Evolutionary conservation across 1,140 invertebrate genomes (phyloP).

Genomic region (Bursaphelenchus mucronatus): DNA sequence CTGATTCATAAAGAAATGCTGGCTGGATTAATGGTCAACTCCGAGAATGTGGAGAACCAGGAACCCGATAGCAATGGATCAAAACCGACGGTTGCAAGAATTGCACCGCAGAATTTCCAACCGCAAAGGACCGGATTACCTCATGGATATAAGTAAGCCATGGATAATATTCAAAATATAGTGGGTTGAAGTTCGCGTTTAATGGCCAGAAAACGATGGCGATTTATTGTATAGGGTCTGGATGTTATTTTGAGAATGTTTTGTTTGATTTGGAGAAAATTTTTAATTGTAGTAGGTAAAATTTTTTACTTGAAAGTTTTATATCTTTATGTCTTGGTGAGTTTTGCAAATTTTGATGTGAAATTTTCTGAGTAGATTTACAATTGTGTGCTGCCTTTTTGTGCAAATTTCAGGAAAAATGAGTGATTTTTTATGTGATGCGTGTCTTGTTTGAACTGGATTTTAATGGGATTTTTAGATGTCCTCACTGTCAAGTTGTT

Average conservation of each 20-base stretch:
- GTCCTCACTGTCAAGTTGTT: conserved; percentile 8
- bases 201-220: no score
- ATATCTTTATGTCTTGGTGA: no score
- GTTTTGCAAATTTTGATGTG: conserved; percentile 4
- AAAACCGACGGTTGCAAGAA: conserved; percentile 3
- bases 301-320: no score
- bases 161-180: no score
- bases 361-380: neutral
- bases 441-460: neutral
- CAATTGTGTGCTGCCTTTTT: neutral
- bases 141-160: conserved; percentile 8
- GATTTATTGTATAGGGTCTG: no score
- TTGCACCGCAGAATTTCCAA: conserved; percentile 16
- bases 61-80: neutral
- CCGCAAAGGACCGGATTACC: conserved; percentile 4
- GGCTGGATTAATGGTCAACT: neutral
- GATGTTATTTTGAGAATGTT: no score
- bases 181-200: no score
- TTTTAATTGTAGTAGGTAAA: no score
- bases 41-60: no score
- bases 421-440: no score
- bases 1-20: conserved; percentile 15
- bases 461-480: neutral
- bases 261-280: no score
- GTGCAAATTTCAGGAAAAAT: no score